Evolutionary conservation across 2,113 vertebrate species (phyloP), one percentile per base, ranked within the genome.

Genomic region (Lampris megalopsis): DNA sequence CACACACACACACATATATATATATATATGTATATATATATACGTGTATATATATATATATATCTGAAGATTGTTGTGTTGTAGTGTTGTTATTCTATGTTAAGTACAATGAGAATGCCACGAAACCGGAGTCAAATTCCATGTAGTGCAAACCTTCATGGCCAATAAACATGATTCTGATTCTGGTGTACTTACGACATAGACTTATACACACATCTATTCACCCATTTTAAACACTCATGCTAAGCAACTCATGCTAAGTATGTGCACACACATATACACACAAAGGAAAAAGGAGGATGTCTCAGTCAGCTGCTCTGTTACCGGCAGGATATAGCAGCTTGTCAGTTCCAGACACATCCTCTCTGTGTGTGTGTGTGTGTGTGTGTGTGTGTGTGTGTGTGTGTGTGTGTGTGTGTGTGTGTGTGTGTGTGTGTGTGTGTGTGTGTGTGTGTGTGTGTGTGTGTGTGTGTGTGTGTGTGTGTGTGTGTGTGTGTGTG

Each of bases 231-330:
- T 24, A 24, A 24, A 24, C 24, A 24, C 24, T 24, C 24, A 24
- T 24, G 24, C 24, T 24, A 24, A 24, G 24, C 24, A 24, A 24
- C 24, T 24, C 24, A 24, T 24, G 24, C 24, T 24, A 24, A 24
- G 24, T 24, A 24, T 24, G 24, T 24, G 24, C 38, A 50, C 71
- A 72, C 63, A 54, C 65, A 54, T 60, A 52, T 13, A 41, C 42
- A 66, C 47, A 9, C 47, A 47, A 11, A 65, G n/a, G 4, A 61
- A 40, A 4, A 35, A 41, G 9, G 49, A 70, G 45, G 69, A 47
- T 72, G 79, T 75, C 68, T 58, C 13, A 11, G 59, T 79, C 81
- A 77, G 85, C 82, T 82, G 85, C 75, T 78, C 37, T 61, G 38
- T 9, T 43, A 42, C 50, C 37, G 56, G 40, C 77, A 79, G 85